Evolutionary conservation across 2,113 vertebrate species (phyloP), one percentile per base, ranked within the genome.

Genomic region (Patagioenas fasciata): DNA sequence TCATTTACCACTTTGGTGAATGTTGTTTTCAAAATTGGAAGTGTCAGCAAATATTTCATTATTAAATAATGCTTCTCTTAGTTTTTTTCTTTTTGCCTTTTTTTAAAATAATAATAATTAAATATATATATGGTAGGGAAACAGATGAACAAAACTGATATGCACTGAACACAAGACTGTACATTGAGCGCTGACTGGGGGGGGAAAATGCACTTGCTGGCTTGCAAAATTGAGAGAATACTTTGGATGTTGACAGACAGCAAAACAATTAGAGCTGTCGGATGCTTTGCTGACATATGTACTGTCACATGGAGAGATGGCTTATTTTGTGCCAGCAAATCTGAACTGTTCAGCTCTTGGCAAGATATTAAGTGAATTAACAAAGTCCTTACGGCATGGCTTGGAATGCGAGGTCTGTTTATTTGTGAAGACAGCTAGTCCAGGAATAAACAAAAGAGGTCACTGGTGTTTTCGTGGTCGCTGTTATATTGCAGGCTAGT

Each of bases 221-320:
- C 89, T 96, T 95, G 96, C 91, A 94, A 67, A 95, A 93, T 94
- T 70, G 90, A 85, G 90, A 83, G 93, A 95, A 95, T 95, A 32
- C 75, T 91, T 69, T 93, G 82, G 32, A 80, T 88, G 90, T 88
- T 94, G 93, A 93, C 64, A 80, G 94, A 51, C 91, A 93, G 91
- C 70, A 83, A 85, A 95, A 91, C 94, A 89, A 94, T 96, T 62
- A 83, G 85, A 91, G 85, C 85, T 74, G 79, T 85, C 4, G 6
- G 85, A 71, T 90, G 65, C 88, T 95, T 95, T 95, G 92, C 96
- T 95, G 96, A 95, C 3, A 5, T 91, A 71, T 48, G 66, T 6
- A 0, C 40, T 91, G 82, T 94, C 91, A 85, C 93, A 34, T 29
- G 66, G 81, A 47, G 91, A 85, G 74, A 26, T 23, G 65, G 60